Percentiles rank a stretch among this genome's conserved stretches.
Conservation (phyloP, 2,797 vertebrate genomes). For the Centropyge bicolor region DNA sequence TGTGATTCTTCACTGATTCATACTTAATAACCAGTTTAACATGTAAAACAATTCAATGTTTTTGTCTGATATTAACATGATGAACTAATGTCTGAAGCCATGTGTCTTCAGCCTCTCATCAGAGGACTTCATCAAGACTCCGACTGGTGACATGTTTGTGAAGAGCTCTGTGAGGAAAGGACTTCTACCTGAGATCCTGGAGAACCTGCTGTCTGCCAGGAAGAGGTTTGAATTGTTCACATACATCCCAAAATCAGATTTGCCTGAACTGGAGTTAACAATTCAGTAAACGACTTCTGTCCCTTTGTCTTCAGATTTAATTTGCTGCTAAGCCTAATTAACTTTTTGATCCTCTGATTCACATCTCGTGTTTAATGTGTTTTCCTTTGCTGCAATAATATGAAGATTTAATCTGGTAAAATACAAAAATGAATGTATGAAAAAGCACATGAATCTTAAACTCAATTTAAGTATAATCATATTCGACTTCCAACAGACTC, state of each 20-base stretch:
- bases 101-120: conserved; percentile 82
- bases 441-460: background rate
- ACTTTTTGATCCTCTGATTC: background rate
- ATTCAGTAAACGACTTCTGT: background rate
- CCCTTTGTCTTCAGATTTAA: background rate
- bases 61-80: background rate
- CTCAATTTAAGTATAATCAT: background rate
- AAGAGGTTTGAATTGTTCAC: conserved; percentile 85
- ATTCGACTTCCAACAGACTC: background rate
- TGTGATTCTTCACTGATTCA: background rate
- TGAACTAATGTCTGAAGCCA: conserved; percentile 14
- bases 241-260: background rate
- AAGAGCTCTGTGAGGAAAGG: conserved; percentile 91
- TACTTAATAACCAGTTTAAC: background rate
- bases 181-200: conserved; percentile 93
- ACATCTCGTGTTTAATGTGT: background rate
- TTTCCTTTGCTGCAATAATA: background rate
- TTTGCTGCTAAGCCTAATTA: background rate
- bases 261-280: background rate
- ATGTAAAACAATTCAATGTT: background rate
- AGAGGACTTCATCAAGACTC: conserved; percentile 93
- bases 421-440: background rate
- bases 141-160: conserved; percentile 91
- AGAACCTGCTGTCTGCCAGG: conserved; percentile 92
- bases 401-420: background rate